phyloP scores from a whole-genome alignment of 2,888 invertebrate genomes.

The Epirrhoe tristata region DNA sequence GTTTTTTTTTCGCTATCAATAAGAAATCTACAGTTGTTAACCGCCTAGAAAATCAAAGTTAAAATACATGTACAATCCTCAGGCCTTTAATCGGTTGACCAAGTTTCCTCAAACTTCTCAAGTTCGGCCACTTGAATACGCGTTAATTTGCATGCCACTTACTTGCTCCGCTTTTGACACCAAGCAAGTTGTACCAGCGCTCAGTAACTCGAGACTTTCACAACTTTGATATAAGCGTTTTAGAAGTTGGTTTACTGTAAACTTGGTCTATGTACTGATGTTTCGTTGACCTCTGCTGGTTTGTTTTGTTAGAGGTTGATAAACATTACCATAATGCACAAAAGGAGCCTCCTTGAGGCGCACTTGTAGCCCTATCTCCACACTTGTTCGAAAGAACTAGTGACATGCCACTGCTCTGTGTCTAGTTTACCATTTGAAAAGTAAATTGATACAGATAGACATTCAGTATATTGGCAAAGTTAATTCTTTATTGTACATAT shows the following conservation, averaged over 20 bases:
- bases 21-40: background rate
- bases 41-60: background rate
- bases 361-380: no score
- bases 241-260: slow-evolving; percentile 3
- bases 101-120: slow-evolving; percentile 21
- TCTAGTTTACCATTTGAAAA: no score
- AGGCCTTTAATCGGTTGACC: slow-evolving; percentile 1
- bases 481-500: no score
- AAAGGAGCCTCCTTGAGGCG: no score
- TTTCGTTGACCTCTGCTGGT: background rate
- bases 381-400: no score
- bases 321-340: background rate
- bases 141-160: slow-evolving; percentile 65
- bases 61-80: background rate
- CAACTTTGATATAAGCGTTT: slow-evolving; percentile 21
- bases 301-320: background rate
- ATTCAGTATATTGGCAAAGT: no score
- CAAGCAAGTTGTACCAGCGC: slow-evolving; percentile 37
- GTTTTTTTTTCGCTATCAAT: no score
- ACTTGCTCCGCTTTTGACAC: slow-evolving; percentile 49
- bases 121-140: slow-evolving; percentile 51
- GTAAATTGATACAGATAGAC: no score
- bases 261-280: background rate
- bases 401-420: no score
- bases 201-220: slow-evolving; percentile 39